Conservation (phyloP, 1,140 invertebrate genomes). For the Drosophila subobscura region DNA sequence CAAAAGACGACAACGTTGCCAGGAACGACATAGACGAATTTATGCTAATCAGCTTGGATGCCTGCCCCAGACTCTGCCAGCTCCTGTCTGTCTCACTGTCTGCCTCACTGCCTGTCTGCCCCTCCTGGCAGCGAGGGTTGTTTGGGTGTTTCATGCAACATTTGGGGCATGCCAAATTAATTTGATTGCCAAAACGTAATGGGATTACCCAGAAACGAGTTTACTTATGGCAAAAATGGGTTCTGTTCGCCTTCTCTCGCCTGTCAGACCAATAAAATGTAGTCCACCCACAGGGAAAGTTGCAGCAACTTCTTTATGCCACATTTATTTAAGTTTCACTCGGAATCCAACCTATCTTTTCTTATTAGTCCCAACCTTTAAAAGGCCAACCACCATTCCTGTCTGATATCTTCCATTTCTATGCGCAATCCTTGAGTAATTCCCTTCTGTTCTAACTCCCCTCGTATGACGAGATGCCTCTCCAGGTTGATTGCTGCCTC, state of each 20-base stretch:
- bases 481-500: slow-evolving; percentile 55
- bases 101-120: slow-evolving; percentile 6
- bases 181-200: slow-evolving; percentile 49
- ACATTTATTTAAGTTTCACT: no score
- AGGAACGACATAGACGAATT: slow-evolving; percentile 77
- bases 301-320: no score
- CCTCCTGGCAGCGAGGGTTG: slow-evolving; percentile 44
- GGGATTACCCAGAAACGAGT: slow-evolving; percentile 38
- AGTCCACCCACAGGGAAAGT: no score
- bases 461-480: slow-evolving; percentile 10
- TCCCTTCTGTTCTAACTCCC: slow-evolving; percentile 6
- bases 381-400: no score
- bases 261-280: no score
- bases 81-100: slow-evolving; percentile 22
- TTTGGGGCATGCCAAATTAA: slow-evolving; percentile 52
- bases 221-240: slow-evolving; percentile 26
- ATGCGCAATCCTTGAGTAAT: not conserved
- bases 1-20: slow-evolving; percentile 76
- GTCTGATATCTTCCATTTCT: not conserved
- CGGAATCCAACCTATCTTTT: no score
- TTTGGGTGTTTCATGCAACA: slow-evolving; percentile 39
- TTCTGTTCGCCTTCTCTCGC: slow-evolving; percentile 1
- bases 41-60: slow-evolving; percentile 79
- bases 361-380: no score
- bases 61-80: slow-evolving; percentile 12